A percentile compares a stretch with the other conserved stretches of the same genome.
These are phyloP conservation scores for Arothron firmamentum DNA, from an alignment of 2,113 vertebrate species.

Conservation along the genomic window DNA sequence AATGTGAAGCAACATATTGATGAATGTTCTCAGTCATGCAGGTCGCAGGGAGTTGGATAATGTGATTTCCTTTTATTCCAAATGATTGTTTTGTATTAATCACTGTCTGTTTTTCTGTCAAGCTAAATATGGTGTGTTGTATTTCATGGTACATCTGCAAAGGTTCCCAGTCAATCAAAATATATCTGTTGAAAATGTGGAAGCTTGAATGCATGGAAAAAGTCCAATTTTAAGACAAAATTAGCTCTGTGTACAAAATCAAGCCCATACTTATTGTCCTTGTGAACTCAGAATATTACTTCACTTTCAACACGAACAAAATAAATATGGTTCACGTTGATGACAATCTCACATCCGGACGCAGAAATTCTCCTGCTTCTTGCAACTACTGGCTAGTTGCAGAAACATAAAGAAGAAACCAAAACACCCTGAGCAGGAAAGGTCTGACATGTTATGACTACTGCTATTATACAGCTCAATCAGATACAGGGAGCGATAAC, in stretches of 20 bases:
- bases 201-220: constrained; percentile 39
- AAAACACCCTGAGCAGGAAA: constrained; percentile 72
- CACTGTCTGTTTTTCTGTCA: constrained; percentile 12
- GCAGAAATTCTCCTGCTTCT: constrained; percentile 44
- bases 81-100: background rate
- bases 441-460: constrained; percentile 78
- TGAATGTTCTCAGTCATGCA: no score
- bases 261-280: constrained; percentile 50
- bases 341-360: constrained; percentile 69
- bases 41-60: background rate
- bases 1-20: background rate
- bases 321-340: constrained; percentile 64
- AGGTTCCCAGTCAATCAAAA: constrained; percentile 30
- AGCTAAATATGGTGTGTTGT: constrained; percentile 17
- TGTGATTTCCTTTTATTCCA: constrained; percentile 15
- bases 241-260: constrained; percentile 43
- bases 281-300: constrained; percentile 57
- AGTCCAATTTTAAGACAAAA: constrained; percentile 46
- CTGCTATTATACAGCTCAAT: constrained; percentile 69
- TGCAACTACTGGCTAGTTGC: constrained; percentile 33
- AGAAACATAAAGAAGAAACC: constrained; percentile 59
- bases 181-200: constrained; percentile 20
- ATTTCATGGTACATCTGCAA: constrained; percentile 11
- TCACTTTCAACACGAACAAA: constrained; percentile 65
- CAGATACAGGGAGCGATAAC: constrained; percentile 70